A percentile compares a stretch with the other conserved stretches of the same genome.
Conservation (phyloP, 2,797 vertebrate genomes). For the Emys orbicularis region DNA sequence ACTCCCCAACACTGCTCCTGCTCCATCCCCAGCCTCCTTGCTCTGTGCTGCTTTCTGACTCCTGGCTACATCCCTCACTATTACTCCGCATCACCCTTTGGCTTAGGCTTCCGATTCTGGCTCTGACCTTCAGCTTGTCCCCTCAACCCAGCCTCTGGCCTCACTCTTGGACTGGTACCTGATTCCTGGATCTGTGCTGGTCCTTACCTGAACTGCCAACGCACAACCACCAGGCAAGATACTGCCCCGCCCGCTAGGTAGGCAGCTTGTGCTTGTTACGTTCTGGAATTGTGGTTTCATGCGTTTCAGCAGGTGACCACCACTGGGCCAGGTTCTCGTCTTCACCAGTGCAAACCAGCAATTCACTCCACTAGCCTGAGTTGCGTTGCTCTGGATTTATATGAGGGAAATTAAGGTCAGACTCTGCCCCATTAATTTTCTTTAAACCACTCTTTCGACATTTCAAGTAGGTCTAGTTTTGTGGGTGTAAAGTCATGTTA, state of each 20-base stretch:
- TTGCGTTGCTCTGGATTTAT: slow-evolving; percentile 43
- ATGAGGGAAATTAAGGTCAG: slow-evolving; percentile 38
- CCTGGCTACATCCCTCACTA: not conserved
- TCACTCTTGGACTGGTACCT: not conserved
- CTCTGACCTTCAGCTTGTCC: not conserved
- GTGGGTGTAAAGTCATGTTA: slow-evolving; percentile 11
- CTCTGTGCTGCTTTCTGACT: not conserved
- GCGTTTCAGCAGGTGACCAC: slow-evolving; percentile 63
- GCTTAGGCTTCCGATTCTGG: not conserved
- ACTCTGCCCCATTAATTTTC: slow-evolving; percentile 40
- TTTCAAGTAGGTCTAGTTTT: slow-evolving; percentile 23
- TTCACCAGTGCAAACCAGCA: slow-evolving; percentile 52
- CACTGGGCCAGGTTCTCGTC: slow-evolving; percentile 63
- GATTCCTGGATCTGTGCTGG: not conserved
- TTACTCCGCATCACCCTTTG: not conserved
- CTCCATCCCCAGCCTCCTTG: not conserved
- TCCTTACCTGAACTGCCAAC: not conserved
- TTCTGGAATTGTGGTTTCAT: slow-evolving; percentile 53
- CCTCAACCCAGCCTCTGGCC: not conserved
- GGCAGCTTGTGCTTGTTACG: not conserved
- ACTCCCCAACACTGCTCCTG: no score
- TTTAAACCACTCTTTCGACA: slow-evolving; percentile 19
- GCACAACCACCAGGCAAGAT: not conserved
- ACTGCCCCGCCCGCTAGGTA: not conserved
- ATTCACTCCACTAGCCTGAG: slow-evolving; percentile 55